Evolutionary conservation across 2,888 invertebrate species (phyloP).

Genomic region (Papilio protenor): DNA sequence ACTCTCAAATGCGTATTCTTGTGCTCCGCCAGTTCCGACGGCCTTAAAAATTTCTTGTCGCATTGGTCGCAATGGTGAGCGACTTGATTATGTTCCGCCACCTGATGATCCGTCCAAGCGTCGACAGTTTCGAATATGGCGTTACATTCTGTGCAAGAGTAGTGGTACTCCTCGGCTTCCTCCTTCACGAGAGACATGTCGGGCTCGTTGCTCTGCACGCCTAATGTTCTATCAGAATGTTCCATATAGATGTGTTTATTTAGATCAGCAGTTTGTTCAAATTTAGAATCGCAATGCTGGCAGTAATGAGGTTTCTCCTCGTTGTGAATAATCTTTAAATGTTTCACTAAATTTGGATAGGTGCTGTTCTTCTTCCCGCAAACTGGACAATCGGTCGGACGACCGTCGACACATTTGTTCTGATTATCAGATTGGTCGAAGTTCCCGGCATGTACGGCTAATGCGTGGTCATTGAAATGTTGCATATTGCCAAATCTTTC

Average conservation of each 20-base stretch:
- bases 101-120: constrained; percentile 85
- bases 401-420: constrained; percentile 76
- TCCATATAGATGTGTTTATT: constrained; percentile 85
- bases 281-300: constrained; percentile 84
- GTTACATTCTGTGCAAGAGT: constrained; percentile 86
- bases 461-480: constrained; percentile 80
- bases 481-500: constrained; percentile 75
- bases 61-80: constrained; percentile 86
- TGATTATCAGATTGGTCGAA: constrained; percentile 73
- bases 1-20: constrained; percentile 87
- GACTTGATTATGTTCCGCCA: constrained; percentile 81
- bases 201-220: constrained; percentile 61
- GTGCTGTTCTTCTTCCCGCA: constrained; percentile 83
- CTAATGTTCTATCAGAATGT: constrained; percentile 79
- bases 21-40: constrained; percentile 86
- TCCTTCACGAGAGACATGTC: constrained; percentile 80
- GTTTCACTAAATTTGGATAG: constrained; percentile 84
- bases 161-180: constrained; percentile 82
- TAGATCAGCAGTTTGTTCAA: constrained; percentile 81
- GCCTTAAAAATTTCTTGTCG: constrained; percentile 85
- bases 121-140: constrained; percentile 83
- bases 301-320: constrained; percentile 83
- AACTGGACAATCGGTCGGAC: constrained; percentile 81
- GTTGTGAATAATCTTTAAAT: constrained; percentile 80
- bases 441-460: constrained; percentile 75